A percentile compares a stretch with the other conserved stretches of the same genome.
Evolutionary conservation across 2,888 invertebrate species (phyloP).

Genomic region (Auanema freiburgensis): DNA sequence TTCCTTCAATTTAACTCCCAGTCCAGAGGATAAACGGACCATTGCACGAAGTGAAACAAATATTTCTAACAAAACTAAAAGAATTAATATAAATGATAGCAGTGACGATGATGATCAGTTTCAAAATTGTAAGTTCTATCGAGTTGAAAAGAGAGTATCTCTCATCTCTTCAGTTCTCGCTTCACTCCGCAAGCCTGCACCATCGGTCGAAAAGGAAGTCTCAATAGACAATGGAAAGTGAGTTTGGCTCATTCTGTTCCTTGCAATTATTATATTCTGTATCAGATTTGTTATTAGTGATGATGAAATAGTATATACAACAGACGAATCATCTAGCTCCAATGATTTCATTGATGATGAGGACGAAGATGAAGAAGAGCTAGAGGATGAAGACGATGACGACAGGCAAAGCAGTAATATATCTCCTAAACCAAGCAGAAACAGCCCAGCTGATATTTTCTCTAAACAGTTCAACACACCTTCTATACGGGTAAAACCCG

Average conservation of each 20-base stretch:
- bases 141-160: too few relatives aligned
- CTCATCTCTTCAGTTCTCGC: too few relatives aligned
- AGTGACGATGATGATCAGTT: too few relatives aligned
- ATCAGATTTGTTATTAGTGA: constrained; percentile 16
- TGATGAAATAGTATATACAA: constrained; percentile 4
- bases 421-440: constrained; percentile 2
- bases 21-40: too few relatives aligned
- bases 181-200: neutral
- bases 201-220: neutral
- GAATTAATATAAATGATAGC: too few relatives aligned
- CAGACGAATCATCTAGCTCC: neutral
- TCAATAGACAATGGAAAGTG: neutral
- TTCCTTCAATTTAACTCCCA: too few relatives aligned
- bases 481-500: constrained; percentile 3
- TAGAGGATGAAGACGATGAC: neutral
- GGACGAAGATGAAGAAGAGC: neutral
- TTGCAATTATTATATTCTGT: neutral
- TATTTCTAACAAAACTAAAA: too few relatives aligned
- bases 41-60: too few relatives aligned
- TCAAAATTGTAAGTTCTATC: too few relatives aligned
- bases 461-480: constrained; percentile 6
- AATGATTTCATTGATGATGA: constrained; percentile 3
- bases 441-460: neutral
- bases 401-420: neutral
- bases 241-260: neutral